phyloP scores from a whole-genome alignment of 2,797 vertebrate genomes.

The Tolypeutes matacus region DNA sequence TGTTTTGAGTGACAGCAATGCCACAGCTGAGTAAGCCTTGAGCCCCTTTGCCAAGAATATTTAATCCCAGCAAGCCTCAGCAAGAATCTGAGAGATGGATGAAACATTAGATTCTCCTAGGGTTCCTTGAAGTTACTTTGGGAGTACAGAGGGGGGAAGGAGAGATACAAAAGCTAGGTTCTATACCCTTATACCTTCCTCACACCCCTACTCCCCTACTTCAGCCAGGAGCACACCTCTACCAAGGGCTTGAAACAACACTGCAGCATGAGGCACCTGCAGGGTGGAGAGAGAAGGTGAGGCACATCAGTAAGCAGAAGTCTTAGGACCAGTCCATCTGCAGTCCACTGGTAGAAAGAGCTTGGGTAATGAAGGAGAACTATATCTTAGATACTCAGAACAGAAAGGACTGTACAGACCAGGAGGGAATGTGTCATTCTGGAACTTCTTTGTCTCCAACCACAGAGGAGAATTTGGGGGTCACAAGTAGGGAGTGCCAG shows the following conservation, averaged over 20 bases:
- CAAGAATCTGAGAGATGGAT: background rate
- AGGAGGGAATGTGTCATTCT: background rate
- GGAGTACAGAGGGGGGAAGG: background rate
- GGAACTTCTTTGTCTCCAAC: background rate
- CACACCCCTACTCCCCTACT: background rate
- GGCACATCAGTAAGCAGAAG: background rate
- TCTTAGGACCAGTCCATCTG: background rate
- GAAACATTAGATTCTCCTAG: background rate
- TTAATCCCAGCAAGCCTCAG: background rate
- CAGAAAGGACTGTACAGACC: background rate
- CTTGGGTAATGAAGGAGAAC: background rate
- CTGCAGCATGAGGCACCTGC: background rate
- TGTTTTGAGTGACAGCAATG: background rate
- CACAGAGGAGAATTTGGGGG: no score
- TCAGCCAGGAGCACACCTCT: background rate
- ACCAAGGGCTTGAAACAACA: fast-evolving
- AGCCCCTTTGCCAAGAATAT: background rate
- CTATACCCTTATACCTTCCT: background rate
- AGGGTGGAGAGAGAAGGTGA: background rate
- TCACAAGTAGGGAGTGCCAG: no score
- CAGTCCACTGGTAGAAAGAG: background rate
- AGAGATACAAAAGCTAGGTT: background rate
- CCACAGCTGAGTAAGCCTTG: background rate
- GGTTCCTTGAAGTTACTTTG: background rate
- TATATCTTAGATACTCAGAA: background rate